Evolutionary conservation across 2,113 vertebrate genomes (phyloP).

Genomic region (Alosa alosa): DNA sequence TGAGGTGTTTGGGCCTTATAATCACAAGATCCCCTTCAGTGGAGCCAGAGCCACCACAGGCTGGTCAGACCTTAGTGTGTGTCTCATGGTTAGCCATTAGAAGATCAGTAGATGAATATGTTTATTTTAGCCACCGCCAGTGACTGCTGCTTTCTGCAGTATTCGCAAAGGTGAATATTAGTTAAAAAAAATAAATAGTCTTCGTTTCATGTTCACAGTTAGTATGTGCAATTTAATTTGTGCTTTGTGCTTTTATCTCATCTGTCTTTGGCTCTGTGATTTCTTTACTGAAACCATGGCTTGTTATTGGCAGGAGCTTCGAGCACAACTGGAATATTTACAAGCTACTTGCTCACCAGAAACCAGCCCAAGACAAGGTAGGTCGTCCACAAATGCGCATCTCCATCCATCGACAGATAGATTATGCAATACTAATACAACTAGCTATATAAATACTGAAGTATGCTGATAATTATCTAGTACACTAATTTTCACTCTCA

Average conservation of each 20-base stretch:
- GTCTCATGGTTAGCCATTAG: no score
- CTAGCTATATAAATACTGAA: background rate
- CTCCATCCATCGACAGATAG: background rate
- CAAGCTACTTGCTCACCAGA: constrained; percentile 85
- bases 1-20: no score
- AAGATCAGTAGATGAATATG: no score
- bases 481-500: background rate
- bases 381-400: background rate
- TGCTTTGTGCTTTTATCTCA: background rate
- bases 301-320: constrained; percentile 81
- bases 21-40: no score
- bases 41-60: no score
- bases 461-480: background rate
- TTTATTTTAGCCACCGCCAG: no score
- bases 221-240: background rate
- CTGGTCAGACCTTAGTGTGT: no score
- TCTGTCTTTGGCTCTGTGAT: background rate
- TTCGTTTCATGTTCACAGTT: background rate
- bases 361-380: constrained; percentile 73
- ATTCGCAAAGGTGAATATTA: no score
- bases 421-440: background rate
- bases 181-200: background rate
- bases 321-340: constrained; percentile 97
- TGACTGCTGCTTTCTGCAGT: no score
- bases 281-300: background rate